Evolutionary conservation across 1,140 invertebrate genomes (phyloP).

Genomic region (Caenorhabditis remanei): DNA sequence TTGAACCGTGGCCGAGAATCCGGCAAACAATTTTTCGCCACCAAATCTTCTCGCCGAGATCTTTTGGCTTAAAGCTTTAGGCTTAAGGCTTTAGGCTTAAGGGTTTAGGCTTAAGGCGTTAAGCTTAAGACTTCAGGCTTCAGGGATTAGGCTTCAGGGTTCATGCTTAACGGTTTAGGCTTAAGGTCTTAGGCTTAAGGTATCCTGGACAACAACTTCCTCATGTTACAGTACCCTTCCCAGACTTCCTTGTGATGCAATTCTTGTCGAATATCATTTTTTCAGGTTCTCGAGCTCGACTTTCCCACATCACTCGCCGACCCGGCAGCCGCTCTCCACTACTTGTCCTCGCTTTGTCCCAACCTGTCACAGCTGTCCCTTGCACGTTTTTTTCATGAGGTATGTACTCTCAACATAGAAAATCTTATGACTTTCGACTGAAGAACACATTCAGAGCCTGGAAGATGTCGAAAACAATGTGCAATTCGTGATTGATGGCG

Average conservation of each 20-base stretch:
- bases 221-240: no score
- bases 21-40: no score
- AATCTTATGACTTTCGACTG: not conserved
- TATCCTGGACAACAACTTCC: not conserved
- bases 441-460: not conserved
- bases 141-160: no score
- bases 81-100: no score
- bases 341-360: constrained; percentile 74
- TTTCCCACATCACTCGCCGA: constrained; percentile 72
- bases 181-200: no score
- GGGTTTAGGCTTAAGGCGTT: no score
- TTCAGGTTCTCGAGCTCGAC: constrained; percentile 72
- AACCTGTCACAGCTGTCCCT: constrained; percentile 75
- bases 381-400: constrained; percentile 74
- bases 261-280: no score
- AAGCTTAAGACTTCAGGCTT: no score
- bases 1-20: no score
- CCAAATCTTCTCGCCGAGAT: no score
- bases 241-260: constrained; percentile 21
- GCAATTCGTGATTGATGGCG: constrained; percentile 67
- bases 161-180: no score
- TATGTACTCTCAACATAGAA: not conserved
- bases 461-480: constrained; percentile 43
- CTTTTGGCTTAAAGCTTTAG: no score
- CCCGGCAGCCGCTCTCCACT: constrained; percentile 69